A percentile compares a stretch with the other conserved stretches of the same genome.
phyloP scores from a whole-genome alignment of 2,797 vertebrate species.

The Epinephelus malabaricus region DNA sequence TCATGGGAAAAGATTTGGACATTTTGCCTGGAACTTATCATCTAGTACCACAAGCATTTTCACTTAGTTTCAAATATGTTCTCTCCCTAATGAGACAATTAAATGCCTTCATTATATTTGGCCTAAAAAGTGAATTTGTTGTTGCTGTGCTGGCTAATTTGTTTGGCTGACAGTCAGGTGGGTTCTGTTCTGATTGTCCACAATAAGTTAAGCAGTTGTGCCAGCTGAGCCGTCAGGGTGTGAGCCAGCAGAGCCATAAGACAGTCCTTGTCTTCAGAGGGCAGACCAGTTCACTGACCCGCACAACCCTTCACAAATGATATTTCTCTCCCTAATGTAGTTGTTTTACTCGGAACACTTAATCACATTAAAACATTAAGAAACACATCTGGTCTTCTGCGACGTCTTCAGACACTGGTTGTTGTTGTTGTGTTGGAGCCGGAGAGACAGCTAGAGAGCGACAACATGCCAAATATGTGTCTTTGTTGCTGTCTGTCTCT shows the following conservation, averaged over 20 bases:
- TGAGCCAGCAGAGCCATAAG: slow-evolving; percentile 46
- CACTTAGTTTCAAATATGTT: slow-evolving; percentile 6
- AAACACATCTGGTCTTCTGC: slow-evolving; percentile 72
- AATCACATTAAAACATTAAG: slow-evolving; percentile 81
- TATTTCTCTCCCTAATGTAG: slow-evolving; percentile 55
- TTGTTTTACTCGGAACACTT: slow-evolving; percentile 74
- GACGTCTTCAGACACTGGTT: slow-evolving; percentile 47
- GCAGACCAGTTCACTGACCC: slow-evolving; percentile 49
- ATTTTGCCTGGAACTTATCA: background rate
- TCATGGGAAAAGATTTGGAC: background rate
- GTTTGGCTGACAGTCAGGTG: slow-evolving; percentile 49
- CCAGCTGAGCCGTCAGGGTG: slow-evolving; percentile 26
- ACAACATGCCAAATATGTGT: slow-evolving; percentile 43
- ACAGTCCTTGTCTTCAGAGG: slow-evolving; percentile 45
- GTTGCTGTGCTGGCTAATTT: slow-evolving; percentile 26
- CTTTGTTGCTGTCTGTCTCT: slow-evolving; percentile 54
- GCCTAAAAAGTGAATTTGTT: slow-evolving; percentile 29
- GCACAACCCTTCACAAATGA: slow-evolving; percentile 30
- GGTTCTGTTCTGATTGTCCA: slow-evolving; percentile 44
- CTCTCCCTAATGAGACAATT: slow-evolving; percentile 8
- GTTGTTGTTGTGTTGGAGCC: slow-evolving; percentile 18
- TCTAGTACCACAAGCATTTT: background rate
- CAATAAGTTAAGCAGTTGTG: slow-evolving; percentile 48
- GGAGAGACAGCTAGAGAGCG: slow-evolving; percentile 3
- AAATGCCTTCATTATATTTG: slow-evolving; percentile 32